Percentiles rank a stretch among this genome's conserved stretches.
phyloP scores from a whole-genome alignment of 1,140 invertebrate species.

The Zaprionus lachaisei region DNA sequence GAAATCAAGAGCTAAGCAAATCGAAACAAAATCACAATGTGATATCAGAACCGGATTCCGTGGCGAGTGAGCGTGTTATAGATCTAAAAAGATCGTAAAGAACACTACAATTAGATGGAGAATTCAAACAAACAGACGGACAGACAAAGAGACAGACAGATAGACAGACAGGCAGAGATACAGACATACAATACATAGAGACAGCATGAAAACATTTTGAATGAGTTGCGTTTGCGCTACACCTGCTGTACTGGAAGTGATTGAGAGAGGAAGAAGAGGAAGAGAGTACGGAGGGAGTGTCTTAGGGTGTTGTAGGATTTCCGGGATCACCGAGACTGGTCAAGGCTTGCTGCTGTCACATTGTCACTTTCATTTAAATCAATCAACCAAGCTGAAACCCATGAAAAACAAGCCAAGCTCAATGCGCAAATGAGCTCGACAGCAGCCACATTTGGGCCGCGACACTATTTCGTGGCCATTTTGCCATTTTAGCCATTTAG shows the following conservation, averaged over 20 bases:
- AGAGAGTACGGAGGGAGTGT: neutral
- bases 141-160: neutral
- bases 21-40: constrained; percentile 27
- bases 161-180: neutral
- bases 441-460: constrained; percentile 28
- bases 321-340: constrained; percentile 62
- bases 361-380: constrained; percentile 55
- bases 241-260: constrained; percentile 42
- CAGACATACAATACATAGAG: constrained; percentile 3
- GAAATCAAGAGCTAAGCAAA: constrained; percentile 51
- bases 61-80: constrained; percentile 49
- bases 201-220: constrained; percentile 5
- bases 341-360: constrained; percentile 13
- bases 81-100: constrained; percentile 48
- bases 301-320: constrained; percentile 53
- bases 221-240: constrained; percentile 31
- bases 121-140: constrained; percentile 7
- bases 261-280: neutral
- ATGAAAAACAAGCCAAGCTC: constrained; percentile 28
- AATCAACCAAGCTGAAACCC: constrained; percentile 61
- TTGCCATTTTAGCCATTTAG: constrained; percentile 51
- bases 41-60: constrained; percentile 64
- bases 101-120: constrained; percentile 40
- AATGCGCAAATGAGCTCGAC: constrained; percentile 35
- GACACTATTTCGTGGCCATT: constrained; percentile 37